These are phyloP conservation scores for Aulostomus chinensis DNA, from an alignment of 2,797 vertebrate species.

Conservation along the genomic window DNA sequence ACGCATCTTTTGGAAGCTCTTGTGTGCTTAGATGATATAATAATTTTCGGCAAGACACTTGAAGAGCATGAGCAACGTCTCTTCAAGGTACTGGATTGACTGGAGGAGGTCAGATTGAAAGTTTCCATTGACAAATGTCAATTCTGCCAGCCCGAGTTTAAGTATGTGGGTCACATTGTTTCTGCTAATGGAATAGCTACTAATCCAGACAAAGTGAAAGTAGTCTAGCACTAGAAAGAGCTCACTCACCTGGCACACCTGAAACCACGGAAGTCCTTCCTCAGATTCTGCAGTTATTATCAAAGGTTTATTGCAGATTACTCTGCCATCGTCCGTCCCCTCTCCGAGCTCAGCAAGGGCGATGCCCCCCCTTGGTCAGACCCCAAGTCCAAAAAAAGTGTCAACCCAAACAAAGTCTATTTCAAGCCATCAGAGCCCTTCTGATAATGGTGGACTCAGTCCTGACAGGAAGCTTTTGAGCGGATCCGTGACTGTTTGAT, in stretches of 20 bases:
- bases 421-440: neutral
- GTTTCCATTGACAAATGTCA: too few relatives aligned
- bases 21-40: too few relatives aligned
- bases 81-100: too few relatives aligned
- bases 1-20: too few relatives aligned
- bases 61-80: too few relatives aligned
- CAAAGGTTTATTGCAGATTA: neutral
- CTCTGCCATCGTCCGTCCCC: neutral
- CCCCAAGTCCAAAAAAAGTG: neutral
- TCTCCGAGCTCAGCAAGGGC: neutral
- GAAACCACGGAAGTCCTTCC: neutral
- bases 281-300: neutral
- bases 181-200: too few relatives aligned
- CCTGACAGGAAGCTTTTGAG: constrained; percentile 3
- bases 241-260: neutral
- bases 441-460: neutral
- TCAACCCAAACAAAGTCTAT: neutral
- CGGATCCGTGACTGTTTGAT: neutral
- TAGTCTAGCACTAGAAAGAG: neutral
- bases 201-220: too few relatives aligned
- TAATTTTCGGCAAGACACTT: too few relatives aligned
- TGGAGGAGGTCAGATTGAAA: too few relatives aligned
- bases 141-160: too few relatives aligned
- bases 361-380: neutral
- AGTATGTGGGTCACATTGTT: too few relatives aligned